Evolutionary conservation across 1,140 invertebrate genomes (phyloP).

Genomic region (Orchestia grillus): DNA sequence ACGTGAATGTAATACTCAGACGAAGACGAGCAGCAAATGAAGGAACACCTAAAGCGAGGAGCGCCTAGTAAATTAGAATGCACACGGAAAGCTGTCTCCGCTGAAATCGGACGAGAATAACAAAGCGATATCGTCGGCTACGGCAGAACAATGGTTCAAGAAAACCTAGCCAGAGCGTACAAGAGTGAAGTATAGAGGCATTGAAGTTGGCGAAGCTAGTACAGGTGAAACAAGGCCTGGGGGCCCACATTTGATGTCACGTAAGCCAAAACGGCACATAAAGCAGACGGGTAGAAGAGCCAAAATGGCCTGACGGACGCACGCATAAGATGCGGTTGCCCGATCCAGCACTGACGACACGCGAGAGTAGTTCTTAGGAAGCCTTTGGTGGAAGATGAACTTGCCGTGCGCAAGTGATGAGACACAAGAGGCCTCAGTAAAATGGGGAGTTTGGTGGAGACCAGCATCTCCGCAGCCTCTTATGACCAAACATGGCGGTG

Average conservation of each 20-base stretch:
- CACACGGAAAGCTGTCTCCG: background rate
- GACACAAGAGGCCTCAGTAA: background rate
- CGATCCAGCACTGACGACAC: background rate
- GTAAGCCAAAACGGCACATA: background rate
- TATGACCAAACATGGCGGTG: conserved; percentile 41
- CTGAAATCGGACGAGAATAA: conserved; percentile 3
- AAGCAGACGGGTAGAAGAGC: background rate
- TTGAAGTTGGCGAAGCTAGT: conserved; percentile 38
- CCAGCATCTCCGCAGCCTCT: conserved; percentile 1
- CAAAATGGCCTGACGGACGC: background rate
- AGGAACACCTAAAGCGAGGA: background rate
- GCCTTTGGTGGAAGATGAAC: background rate
- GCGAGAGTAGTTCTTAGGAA: background rate
- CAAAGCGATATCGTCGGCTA: background rate
- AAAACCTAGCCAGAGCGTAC: background rate
- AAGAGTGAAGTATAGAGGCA: conserved; percentile 45
- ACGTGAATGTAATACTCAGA: background rate
- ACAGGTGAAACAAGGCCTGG: conserved; percentile 49
- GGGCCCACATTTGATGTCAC: background rate
- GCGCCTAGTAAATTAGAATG: background rate
- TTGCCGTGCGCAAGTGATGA: background rate
- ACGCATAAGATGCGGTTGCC: background rate
- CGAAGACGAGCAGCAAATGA: background rate
- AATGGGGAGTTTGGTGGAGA: conserved; percentile 47
- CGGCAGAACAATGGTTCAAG: conserved; percentile 37